Percentiles rank a stretch among this genome's conserved stretches.
Conservation (phyloP, 2,113 vertebrate species). For the Pygoscelis adeliae region DNA sequence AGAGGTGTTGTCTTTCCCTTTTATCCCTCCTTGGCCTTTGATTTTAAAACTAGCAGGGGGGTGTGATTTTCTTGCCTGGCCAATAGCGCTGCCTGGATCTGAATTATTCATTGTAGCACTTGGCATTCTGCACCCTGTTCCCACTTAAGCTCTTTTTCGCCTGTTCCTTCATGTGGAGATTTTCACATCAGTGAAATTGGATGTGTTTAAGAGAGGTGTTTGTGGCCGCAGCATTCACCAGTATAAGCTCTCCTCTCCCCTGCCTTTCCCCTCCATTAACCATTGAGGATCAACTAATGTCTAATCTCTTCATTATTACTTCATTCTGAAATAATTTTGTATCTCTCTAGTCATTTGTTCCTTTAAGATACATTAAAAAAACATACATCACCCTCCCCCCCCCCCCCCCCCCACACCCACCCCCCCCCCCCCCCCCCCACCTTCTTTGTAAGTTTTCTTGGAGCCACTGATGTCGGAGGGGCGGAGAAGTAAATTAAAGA, state of each 20-base stretch:
- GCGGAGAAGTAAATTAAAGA: conserved; percentile 46
- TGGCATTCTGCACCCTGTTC: conserved; percentile 52
- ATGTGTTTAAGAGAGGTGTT: conserved; percentile 64
- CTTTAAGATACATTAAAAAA: conserved; percentile 20
- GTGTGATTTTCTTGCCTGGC: conserved; percentile 62
- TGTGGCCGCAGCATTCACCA: background rate
- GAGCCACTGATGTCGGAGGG: background rate
- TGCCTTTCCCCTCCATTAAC: conserved; percentile 32
- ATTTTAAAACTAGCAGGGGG: conserved; percentile 62
- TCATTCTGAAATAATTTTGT: conserved; percentile 22
- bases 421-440: background rate
- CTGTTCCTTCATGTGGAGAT: conserved; percentile 65
- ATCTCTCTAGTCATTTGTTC: conserved; percentile 1
- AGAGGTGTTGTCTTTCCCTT: conserved; percentile 56
- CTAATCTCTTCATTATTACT: conserved; percentile 34
- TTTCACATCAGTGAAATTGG: conserved; percentile 64
- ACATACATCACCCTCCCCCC: background rate
- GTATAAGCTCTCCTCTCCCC: background rate
- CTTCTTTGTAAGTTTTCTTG: background rate
- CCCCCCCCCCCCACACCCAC: background rate
- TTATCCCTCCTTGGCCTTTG: conserved; percentile 50
- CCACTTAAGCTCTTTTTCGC: conserved; percentile 60
- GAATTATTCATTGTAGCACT: conserved; percentile 58
- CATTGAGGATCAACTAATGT: conserved; percentile 16
- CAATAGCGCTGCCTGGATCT: conserved; percentile 32